Base-by-base conservation (phyloP, 2,888 invertebrate genomes). In the Luffia ferchaultella region DNA sequence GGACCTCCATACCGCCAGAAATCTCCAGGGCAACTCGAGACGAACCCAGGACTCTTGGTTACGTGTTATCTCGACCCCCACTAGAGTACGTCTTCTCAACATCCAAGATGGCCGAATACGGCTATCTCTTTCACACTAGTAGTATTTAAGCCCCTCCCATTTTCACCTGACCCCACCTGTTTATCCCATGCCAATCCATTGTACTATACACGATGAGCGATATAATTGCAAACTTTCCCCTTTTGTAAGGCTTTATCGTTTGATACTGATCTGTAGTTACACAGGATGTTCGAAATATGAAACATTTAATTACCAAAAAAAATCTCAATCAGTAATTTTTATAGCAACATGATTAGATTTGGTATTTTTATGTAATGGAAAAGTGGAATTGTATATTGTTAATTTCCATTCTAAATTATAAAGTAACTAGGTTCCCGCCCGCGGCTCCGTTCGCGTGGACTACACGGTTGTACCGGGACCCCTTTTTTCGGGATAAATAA, bases 1-100 rank as follows among this genome's bases (percentile, higher is more conserved):
- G 80, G 80, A 84, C 82, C 76, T 85, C 85, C 85, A 85, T 85
- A 58, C 67, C 72, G 73, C 61, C 55, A 60, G 73, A 76, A 62
- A 68, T 80, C 80, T 76, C 79, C 82, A 76, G 70, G 80, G 79
- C 82, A 80, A 82, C 82, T 80, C 65, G 62, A 59, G 58, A 58
- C 30, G 65, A 61, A 63, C 59, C 59, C 57, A 53, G 55, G 57
- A 63, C 63, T 64, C 66, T 65, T 64, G 62, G 66, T 64, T 64
- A 62, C 60, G 60, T 64, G 62, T 65, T 63, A 65, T 62, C 61
- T 60, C 61, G 12, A 17, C 19, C 30, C 41, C 20, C 48, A 18
- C 18, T 30, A 45, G 17, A 18, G 40, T 19, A 40, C 18, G 18
- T 51, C 43, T 44, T 51, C 17, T 44, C 20, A 20, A 46, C n/a